These are phyloP conservation scores for Paramacrobiotus metropolitanus DNA, from an alignment of 1,140 invertebrate species.

Conservation along the genomic window DNA sequence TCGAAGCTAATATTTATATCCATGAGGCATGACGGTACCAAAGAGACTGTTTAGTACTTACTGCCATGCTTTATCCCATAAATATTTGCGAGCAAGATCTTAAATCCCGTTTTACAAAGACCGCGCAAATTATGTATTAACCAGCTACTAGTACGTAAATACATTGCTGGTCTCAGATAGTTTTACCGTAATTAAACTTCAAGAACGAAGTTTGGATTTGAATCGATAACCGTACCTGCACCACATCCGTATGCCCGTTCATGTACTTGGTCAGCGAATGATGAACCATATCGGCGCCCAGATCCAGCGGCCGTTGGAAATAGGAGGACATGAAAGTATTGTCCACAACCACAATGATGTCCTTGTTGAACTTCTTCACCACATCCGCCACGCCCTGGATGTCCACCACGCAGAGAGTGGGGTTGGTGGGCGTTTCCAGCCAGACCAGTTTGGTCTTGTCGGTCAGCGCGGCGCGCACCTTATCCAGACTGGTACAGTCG, in stretches of 20 bases:
- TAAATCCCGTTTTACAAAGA: too few species aligned
- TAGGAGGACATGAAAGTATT: conserved; percentile 94
- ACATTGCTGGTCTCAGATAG: too few species aligned
- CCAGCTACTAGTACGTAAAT: too few species aligned
- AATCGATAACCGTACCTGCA: too few species aligned
- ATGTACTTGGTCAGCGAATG: conserved; percentile 95
- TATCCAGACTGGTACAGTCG: conserved; percentile 44
- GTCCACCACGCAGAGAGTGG: conserved; percentile 68
- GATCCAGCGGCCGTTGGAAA: conserved; percentile 63
- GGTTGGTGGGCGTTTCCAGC: conserved; percentile 96
- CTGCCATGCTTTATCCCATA: too few species aligned
- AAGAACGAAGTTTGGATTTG: too few species aligned
- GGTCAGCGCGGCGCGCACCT: conserved; percentile 42
- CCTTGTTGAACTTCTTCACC: conserved; percentile 30
- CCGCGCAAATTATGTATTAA: too few species aligned
- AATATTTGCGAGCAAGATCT: too few species aligned
- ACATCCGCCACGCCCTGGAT: conserved; percentile 46
- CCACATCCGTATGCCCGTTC: conserved; percentile 90
- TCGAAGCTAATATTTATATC: too few species aligned
- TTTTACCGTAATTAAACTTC: too few species aligned
- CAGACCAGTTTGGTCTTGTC: conserved; percentile 78
- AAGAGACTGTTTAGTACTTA: too few species aligned
- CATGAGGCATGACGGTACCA: too few species aligned
- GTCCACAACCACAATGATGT: conserved; percentile 69
- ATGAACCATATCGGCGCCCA: conserved; percentile 72